Evolutionary conservation across 2,797 vertebrate species (phyloP).

Genomic region (Anabacerthia variegaticeps): DNA sequence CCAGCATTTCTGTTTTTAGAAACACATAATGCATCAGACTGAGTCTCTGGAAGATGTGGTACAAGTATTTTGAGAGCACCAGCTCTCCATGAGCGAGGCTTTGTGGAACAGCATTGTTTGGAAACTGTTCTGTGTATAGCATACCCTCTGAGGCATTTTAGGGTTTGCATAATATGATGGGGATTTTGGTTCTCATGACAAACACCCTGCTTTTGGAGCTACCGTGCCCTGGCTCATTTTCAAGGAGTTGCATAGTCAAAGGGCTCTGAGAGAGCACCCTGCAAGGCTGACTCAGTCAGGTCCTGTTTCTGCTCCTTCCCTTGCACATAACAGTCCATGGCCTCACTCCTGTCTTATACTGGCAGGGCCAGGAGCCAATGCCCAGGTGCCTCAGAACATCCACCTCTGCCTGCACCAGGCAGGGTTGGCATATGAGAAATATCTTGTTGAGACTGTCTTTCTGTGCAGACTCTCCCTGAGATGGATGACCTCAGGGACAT

Average conservation of each 20-base stretch:
- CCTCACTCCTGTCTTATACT: not conserved
- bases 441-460: not conserved
- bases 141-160: fast-evolving
- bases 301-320: not conserved
- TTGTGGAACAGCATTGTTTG: not conserved
- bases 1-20: not conserved
- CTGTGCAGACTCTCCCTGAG: fast-evolving
- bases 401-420: not conserved
- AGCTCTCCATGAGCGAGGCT: not conserved
- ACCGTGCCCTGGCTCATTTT: not conserved
- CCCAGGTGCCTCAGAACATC: not conserved
- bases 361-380: not conserved
- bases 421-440: not conserved
- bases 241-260: not conserved
- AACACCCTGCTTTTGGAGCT: not conserved
- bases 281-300: not conserved
- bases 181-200: not conserved
- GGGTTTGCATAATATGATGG: not conserved
- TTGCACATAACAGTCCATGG: fast-evolving
- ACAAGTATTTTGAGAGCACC: not conserved
- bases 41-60: not conserved
- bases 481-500: not conserved
- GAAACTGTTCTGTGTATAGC: not conserved
- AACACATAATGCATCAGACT: not conserved
- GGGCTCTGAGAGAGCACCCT: not conserved